Evolutionary conservation across 1,140 invertebrate species (phyloP).

Genomic region (Drosophila virilis): DNA sequence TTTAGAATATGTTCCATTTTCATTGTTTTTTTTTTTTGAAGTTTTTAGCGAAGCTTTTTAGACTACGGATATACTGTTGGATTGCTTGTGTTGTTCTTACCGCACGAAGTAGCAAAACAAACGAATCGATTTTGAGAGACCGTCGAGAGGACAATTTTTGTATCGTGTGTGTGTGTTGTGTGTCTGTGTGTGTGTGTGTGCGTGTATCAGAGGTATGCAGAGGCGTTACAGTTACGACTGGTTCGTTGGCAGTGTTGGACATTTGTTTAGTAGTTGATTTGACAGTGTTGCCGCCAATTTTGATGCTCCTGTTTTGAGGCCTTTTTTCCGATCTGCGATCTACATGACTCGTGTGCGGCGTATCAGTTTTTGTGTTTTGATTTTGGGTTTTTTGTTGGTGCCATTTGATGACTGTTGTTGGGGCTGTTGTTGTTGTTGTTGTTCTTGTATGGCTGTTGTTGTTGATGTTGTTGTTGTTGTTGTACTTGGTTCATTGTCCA

Average conservation of each 20-base stretch:
- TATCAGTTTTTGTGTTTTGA: conserved; percentile 83
- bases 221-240: conserved; percentile 30
- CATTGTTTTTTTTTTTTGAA: neutral
- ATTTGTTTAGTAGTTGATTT: conserved; percentile 54
- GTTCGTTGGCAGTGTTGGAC: conserved; percentile 54
- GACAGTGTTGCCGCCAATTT: conserved; percentile 30
- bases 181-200: conserved; percentile 31
- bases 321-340: conserved; percentile 21
- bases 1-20: conserved; percentile 14
- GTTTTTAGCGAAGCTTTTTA: conserved; percentile 37
- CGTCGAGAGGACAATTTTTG: conserved; percentile 13
- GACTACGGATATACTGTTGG: conserved; percentile 28
- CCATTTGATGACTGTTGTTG: conserved; percentile 49
- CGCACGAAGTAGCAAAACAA: conserved; percentile 47
- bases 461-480: conserved; percentile 49
- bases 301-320: conserved; percentile 13
- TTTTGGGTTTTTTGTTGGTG: conserved; percentile 73
- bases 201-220: conserved; percentile 13
- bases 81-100: conserved; percentile 37
- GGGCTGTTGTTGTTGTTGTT: conserved; percentile 19
- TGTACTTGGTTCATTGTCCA: conserved; percentile 59
- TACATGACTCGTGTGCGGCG: conserved; percentile 83
- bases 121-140: conserved; percentile 26
- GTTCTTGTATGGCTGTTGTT: conserved; percentile 26
- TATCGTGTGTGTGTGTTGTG: neutral